Conservation (phyloP, 2,113 vertebrate genomes). For the Falcunculus frontatus region DNA sequence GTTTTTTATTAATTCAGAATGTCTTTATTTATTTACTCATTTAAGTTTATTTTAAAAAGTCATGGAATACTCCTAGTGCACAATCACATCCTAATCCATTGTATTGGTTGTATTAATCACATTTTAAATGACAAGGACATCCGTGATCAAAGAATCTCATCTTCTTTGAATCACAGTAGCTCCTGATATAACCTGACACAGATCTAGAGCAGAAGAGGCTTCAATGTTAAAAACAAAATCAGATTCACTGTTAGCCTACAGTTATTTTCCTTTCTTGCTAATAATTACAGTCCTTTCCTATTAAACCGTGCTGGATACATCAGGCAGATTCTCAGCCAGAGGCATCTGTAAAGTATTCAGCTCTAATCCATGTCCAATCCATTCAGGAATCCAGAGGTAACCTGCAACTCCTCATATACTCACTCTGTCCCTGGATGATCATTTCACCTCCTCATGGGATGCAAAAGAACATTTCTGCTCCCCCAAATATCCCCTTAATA, state of each 20-base stretch:
- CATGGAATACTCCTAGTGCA: not conserved
- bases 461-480: not conserved
- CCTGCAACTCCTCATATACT: not conserved
- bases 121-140: not conserved
- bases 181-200: not conserved
- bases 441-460: not conserved
- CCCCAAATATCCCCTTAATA: not conserved
- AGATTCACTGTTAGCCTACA: not conserved
- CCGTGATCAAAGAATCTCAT: not conserved
- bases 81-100: not conserved
- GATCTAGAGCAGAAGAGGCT: not conserved
- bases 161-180: not conserved
- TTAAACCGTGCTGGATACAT: not conserved
- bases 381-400: not conserved
- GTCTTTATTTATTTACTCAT: too few relatives aligned
- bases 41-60: not conserved
- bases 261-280: not conserved
- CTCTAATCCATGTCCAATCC: not conserved
- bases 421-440: not conserved
- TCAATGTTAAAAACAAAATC: not conserved
- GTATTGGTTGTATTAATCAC: not conserved
- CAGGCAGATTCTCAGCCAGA: not conserved
- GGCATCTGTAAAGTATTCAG: not conserved
- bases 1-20: not conserved
- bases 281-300: not conserved